Percentiles rank a stretch among this genome's conserved stretches.
phyloP scores from a whole-genome alignment of 2,797 vertebrate species.

The Sternotherus odoratus region DNA sequence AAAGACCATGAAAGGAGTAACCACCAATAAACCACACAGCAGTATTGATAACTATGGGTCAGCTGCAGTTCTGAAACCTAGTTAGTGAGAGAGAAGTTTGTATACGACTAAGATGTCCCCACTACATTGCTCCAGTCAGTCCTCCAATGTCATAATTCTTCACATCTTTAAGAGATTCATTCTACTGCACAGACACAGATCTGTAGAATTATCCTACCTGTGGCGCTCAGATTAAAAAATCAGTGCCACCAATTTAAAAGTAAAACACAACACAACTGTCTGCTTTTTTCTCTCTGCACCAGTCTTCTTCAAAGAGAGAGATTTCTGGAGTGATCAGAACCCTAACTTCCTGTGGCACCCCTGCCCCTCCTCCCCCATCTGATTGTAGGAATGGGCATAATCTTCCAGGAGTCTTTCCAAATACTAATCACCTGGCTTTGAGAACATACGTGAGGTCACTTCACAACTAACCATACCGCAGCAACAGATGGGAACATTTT shows the following conservation, averaged over 20 bases:
- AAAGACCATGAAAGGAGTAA: not conserved
- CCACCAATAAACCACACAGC: not conserved
- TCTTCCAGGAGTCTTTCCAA: not conserved
- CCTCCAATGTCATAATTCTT: not conserved
- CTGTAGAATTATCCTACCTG: not conserved
- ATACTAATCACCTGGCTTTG: not conserved
- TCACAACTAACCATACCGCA: not conserved
- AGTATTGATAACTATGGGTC: not conserved
- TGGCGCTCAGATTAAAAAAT: not conserved
- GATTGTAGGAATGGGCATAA: not conserved
- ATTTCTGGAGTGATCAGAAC: not conserved
- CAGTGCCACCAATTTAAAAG: not conserved
- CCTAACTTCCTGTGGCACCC: not conserved
- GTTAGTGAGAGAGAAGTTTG: not conserved
- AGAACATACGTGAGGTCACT: not conserved
- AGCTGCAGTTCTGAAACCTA: not conserved
- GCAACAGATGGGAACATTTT: not conserved
- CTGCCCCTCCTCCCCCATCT: not conserved
- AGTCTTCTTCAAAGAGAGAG: not conserved
- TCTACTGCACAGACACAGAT: not conserved
- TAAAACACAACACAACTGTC: not conserved
- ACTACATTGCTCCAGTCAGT: not conserved
- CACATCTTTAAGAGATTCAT: not conserved
- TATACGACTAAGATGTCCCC: not conserved
- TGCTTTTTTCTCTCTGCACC: not conserved